phyloP scores from a whole-genome alignment of 1,140 invertebrate genomes.

The Neuroterus valhalla region DNA sequence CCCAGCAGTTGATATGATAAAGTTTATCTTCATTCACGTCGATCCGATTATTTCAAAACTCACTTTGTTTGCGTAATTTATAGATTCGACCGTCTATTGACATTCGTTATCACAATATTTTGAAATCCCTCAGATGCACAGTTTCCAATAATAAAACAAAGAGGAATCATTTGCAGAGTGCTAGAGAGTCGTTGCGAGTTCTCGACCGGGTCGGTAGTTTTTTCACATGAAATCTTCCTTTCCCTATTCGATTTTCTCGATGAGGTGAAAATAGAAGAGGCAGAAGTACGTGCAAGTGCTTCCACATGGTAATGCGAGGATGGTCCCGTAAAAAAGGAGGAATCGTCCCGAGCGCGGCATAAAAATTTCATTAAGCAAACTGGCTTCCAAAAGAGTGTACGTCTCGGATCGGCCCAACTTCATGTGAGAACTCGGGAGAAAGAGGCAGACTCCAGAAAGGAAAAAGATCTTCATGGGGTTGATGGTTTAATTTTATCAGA shows the following conservation, averaged over 20 bases:
- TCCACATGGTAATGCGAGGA: slow-evolving; percentile 57
- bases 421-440: slow-evolving; percentile 35
- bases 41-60: too few species aligned
- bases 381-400: slow-evolving; percentile 57
- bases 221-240: neutral
- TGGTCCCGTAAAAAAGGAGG: slow-evolving; percentile 43
- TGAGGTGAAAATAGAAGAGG: slow-evolving; percentile 49
- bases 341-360: slow-evolving; percentile 55
- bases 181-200: neutral
- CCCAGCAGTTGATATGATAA: neutral
- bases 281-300: slow-evolving; percentile 41
- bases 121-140: too few species aligned
- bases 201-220: neutral
- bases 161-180: too few species aligned
- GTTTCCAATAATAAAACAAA: too few species aligned
- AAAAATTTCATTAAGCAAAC: slow-evolving; percentile 67
- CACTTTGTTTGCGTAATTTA: too few species aligned
- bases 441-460: neutral
- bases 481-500: too few species aligned
- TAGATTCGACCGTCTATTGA: too few species aligned
- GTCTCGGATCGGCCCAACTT: slow-evolving; percentile 46
- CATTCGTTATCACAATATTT: too few species aligned
- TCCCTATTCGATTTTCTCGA: slow-evolving; percentile 39
- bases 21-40: neutral
- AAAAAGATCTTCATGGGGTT: neutral